phyloP scores from a whole-genome alignment of 2,113 vertebrate genomes.

The Albula goreensis region DNA sequence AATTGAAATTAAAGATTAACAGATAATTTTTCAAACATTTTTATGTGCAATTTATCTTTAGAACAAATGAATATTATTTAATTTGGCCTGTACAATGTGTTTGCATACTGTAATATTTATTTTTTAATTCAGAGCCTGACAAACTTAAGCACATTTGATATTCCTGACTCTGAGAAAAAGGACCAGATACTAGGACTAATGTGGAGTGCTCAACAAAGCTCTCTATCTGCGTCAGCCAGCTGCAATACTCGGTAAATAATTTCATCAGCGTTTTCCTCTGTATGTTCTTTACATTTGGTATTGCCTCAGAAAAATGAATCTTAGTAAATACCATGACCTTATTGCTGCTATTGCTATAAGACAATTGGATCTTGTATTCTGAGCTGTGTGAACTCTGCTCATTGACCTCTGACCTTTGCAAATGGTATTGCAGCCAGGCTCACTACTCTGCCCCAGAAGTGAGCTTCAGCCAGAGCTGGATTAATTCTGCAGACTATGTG shows the following conservation, averaged over 20 bases:
- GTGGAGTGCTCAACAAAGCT: constrained; percentile 53
- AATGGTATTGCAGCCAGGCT: constrained; percentile 44
- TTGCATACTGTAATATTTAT: background rate
- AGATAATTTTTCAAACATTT: too few species aligned
- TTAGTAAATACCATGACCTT: background rate
- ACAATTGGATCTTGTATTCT: background rate
- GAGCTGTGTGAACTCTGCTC: background rate
- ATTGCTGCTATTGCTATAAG: background rate
- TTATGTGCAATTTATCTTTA: too few species aligned
- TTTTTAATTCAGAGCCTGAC: constrained; percentile 51
- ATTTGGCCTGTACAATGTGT: background rate
- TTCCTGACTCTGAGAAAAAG: constrained; percentile 56
- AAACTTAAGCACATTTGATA: constrained; percentile 17
- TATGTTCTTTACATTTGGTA: too few species aligned
- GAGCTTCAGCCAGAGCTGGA: constrained; percentile 52
- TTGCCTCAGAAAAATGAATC: too few species aligned
- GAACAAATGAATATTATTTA: background rate
- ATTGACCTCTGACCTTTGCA: background rate
- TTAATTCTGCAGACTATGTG: constrained; percentile 54
- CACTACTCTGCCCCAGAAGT: constrained; percentile 54
- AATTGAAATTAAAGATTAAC: too few species aligned
- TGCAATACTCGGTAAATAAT: constrained; percentile 50
- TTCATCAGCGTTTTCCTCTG: background rate
- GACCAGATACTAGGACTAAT: constrained; percentile 56
- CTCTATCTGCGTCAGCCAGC: constrained; percentile 39